Evolutionary conservation across 1,140 invertebrate genomes (phyloP).

Genomic region (Vollenhovia emeryi): DNA sequence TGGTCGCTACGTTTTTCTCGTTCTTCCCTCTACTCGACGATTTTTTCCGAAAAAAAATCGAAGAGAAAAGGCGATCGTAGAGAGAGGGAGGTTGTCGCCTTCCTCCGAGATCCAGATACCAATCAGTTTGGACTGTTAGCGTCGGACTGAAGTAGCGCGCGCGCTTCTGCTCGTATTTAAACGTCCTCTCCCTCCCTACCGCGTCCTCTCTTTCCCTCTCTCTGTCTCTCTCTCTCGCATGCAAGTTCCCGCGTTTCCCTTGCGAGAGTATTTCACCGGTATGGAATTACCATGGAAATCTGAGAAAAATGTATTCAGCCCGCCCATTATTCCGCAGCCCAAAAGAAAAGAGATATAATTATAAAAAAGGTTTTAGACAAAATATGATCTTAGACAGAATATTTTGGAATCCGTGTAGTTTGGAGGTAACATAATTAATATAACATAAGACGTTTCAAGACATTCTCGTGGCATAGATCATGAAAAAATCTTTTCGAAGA

Average conservation of each 20-base stretch:
- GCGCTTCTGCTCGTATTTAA: constrained; percentile 83
- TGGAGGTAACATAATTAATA: too few species aligned
- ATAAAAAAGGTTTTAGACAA: too few species aligned
- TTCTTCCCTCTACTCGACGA: background rate
- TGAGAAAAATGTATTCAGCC: background rate
- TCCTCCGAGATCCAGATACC: constrained; percentile 68
- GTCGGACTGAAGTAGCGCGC: constrained; percentile 84
- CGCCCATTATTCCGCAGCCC: background rate
- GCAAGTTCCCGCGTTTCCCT: constrained; percentile 14
- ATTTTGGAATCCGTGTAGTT: background rate
- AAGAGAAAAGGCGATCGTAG: background rate
- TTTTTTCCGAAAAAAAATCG: background rate
- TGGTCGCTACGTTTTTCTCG: constrained; percentile 31
- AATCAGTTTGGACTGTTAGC: constrained; percentile 82
- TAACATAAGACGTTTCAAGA: background rate
- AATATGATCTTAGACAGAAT: background rate
- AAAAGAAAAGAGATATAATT: background rate
- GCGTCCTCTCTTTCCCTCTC: constrained; percentile 53
- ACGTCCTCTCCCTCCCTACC: constrained; percentile 75
- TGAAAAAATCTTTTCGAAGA: background rate
- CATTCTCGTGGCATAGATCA: background rate
- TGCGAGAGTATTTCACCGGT: constrained; percentile 7
- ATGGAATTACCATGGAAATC: constrained; percentile 8
- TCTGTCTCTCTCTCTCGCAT: constrained; percentile 56
- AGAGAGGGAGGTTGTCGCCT: background rate